These are phyloP conservation scores for Aphodius granarius DNA, from an alignment of 2,888 invertebrate genomes.

Conservation along the genomic window DNA sequence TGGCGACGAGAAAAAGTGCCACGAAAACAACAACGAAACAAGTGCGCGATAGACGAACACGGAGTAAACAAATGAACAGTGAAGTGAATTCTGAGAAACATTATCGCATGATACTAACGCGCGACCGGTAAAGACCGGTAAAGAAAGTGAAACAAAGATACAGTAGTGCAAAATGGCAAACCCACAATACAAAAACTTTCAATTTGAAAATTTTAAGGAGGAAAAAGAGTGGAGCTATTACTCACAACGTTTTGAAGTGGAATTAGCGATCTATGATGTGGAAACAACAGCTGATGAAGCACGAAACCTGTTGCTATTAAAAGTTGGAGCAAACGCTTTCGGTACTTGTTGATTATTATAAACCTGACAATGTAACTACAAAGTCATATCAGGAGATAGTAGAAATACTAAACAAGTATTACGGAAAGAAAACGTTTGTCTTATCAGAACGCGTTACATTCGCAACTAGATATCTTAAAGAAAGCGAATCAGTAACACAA, in stretches of 20 bases:
- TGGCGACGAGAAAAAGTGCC: too few relatives aligned
- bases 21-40: too few relatives aligned
- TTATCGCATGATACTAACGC: too few relatives aligned
- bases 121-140: too few relatives aligned
- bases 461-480: slow-evolving; percentile 16
- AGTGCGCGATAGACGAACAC: too few relatives aligned
- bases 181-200: too few relatives aligned
- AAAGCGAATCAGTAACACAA: slow-evolving; percentile 24
- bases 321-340: background rate
- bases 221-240: slow-evolving; percentile 1
- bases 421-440: slow-evolving; percentile 20
- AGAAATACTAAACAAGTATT: background rate
- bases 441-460: slow-evolving; percentile 22
- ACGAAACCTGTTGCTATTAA: background rate
- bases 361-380: slow-evolving; percentile 1
- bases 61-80: too few relatives aligned
- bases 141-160: too few relatives aligned
- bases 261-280: background rate
- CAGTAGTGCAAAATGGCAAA: too few relatives aligned
- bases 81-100: too few relatives aligned
- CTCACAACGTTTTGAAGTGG: slow-evolving; percentile 5
- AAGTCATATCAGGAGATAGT: background rate
- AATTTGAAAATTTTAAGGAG: background rate
- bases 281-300: background rate
- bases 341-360: background rate